Conservation (phyloP, 2,888 invertebrate species). For the Stenoptilia bipunctidactyla region DNA sequence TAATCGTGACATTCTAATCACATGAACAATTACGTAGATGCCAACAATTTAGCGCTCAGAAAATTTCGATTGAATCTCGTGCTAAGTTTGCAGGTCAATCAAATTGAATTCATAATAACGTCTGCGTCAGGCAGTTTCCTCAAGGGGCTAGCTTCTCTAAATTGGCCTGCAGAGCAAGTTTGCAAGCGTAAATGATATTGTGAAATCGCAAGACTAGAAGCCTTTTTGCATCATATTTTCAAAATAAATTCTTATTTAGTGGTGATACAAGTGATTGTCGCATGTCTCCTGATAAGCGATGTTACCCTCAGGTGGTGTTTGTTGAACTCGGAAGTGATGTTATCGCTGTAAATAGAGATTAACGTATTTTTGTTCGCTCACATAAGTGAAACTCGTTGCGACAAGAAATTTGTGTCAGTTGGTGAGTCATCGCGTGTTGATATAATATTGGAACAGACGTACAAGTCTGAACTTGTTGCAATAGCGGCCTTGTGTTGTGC, state of each 20-base stretch:
- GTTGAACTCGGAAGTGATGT: slow-evolving; percentile 27
- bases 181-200: slow-evolving; percentile 28
- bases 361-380: no score
- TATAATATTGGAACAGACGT: no score
- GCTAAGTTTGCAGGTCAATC: slow-evolving; percentile 24
- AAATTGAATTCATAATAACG: slow-evolving; percentile 37
- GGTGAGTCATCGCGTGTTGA: no score
- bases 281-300: slow-evolving; percentile 4
- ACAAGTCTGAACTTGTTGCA: no score
- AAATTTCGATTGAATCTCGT: not conserved
- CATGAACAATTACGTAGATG: no score
- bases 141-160: slow-evolving; percentile 27
- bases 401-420: no score
- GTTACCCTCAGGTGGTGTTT: slow-evolving; percentile 30
- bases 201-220: slow-evolving; percentile 6
- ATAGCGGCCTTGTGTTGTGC: no score
- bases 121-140: slow-evolving; percentile 31
- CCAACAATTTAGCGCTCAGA: not conserved
- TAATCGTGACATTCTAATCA: no score
- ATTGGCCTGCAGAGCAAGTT: slow-evolving; percentile 33
- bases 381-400: no score
- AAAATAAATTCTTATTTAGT: slow-evolving; percentile 13
- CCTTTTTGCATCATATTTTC: slow-evolving; percentile 3
- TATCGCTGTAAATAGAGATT: slow-evolving; percentile 17
- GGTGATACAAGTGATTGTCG: slow-evolving; percentile 12